These are phyloP conservation scores for Falco naumanni DNA, from an alignment of 2,797 vertebrate species.

Conservation along the genomic window DNA sequence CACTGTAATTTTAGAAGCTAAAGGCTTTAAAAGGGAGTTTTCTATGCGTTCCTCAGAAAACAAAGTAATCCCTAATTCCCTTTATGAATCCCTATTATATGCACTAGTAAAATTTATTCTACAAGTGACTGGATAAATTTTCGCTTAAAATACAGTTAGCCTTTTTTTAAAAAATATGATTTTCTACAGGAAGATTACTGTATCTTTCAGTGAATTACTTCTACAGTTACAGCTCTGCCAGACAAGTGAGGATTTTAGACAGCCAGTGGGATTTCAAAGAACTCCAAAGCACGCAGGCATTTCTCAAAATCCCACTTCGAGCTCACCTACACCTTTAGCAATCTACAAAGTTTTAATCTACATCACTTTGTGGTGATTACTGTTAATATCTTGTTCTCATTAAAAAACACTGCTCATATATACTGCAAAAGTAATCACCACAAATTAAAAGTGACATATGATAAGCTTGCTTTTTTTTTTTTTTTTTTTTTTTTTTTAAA, in stretches of 20 bases:
- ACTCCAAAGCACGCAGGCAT: not conserved
- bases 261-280: slow-evolving; percentile 14
- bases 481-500: not conserved
- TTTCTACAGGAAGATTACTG: not conserved
- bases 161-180: not conserved
- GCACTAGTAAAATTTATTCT: not conserved
- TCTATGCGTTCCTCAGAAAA: not conserved
- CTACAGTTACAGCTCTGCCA: slow-evolving; percentile 5
- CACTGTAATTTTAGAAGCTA: not conserved
- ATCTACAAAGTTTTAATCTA: not conserved
- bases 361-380: not conserved
- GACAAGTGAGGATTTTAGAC: not conserved
- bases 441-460: not conserved
- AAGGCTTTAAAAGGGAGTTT: not conserved
- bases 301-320: not conserved
- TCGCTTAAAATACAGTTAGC: not conserved
- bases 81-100: not conserved
- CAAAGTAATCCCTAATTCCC: not conserved
- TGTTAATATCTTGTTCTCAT: not conserved
- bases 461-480: not conserved
- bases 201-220: slow-evolving; percentile 20
- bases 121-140: not conserved
- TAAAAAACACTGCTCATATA: not conserved
- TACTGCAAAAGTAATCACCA: slow-evolving; percentile 13
- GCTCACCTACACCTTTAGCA: slow-evolving; percentile 11